Percentiles rank a stretch among this genome's conserved stretches.
Evolutionary conservation across 53 echinoderm and acorn worm species (phyloP).

Genomic region (Arbacia lixula): DNA sequence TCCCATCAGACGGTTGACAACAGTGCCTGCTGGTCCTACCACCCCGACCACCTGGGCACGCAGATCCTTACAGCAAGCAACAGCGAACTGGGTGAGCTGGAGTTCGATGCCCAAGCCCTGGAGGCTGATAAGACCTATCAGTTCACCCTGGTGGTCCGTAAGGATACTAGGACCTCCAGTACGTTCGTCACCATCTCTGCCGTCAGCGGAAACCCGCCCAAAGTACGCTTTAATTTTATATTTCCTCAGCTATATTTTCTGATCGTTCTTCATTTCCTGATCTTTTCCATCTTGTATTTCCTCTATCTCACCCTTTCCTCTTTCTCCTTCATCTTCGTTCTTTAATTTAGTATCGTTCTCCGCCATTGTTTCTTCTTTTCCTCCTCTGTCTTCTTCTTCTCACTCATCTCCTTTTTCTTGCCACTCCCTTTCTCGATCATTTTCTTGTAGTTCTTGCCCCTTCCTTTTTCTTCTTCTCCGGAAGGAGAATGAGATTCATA

Average conservation of each 20-base stretch:
- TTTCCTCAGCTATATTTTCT: neutral
- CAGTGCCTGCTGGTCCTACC: constrained; percentile 88
- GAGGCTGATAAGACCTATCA: constrained; percentile 82
- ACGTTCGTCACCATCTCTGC: constrained; percentile 68
- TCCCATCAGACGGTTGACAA: constrained; percentile 83
- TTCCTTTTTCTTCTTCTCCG: too few species aligned
- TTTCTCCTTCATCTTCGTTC: too few species aligned
- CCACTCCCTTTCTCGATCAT: too few species aligned
- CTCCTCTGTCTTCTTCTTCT: too few species aligned
- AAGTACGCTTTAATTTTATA: constrained; percentile 54
- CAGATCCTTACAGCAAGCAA: constrained; percentile 68
- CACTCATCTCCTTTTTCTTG: too few species aligned
- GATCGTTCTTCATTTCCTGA: neutral
- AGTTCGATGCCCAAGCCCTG: constrained; percentile 78
- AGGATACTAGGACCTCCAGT: constrained; percentile 64
- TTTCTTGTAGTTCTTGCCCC: too few species aligned
- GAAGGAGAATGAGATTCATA: too few species aligned
- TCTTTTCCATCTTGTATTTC: neutral
- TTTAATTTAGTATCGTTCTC: too few species aligned
- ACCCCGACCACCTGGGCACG: constrained; percentile 68
- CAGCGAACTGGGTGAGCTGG: constrained; percentile 52
- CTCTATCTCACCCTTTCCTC: too few species aligned
- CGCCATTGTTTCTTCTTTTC: too few species aligned
- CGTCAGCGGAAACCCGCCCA: constrained; percentile 86
- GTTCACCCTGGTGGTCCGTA: constrained; percentile 74